phyloP scores from a whole-genome alignment of 2,113 vertebrate genomes.

The Aythya baeri region DNA sequence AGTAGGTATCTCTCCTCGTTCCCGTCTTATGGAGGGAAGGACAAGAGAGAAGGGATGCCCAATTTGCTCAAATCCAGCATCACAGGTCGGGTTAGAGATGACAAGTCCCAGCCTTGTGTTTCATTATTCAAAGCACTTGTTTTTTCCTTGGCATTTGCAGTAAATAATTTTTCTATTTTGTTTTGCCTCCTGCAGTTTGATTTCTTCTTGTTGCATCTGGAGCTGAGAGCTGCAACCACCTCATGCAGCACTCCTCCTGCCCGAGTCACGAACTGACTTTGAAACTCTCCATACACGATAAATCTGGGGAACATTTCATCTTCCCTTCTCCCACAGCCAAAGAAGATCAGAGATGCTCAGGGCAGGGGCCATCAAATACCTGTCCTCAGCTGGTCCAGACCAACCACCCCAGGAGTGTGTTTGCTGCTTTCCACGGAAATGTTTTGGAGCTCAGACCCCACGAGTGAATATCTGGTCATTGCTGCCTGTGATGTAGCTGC shows the following conservation, averaged over 20 bases:
- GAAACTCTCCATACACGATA: not conserved
- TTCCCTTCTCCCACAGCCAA: not conserved
- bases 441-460: not conserved
- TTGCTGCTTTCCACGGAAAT: not conserved
- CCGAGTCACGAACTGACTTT: not conserved
- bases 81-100: not conserved
- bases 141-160: not conserved
- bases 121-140: not conserved
- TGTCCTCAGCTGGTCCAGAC: not conserved
- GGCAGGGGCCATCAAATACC: not conserved
- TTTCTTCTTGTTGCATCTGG: slow-evolving; percentile 1
- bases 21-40: not conserved
- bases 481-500: not conserved
- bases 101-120: not conserved
- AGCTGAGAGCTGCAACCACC: not conserved
- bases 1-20: not conserved
- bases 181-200: not conserved
- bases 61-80: slow-evolving; percentile 11
- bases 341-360: not conserved
- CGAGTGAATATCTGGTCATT: not conserved
- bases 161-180: not conserved
- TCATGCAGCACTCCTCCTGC: too few relatives aligned
- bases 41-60: not conserved
- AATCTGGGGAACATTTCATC: not conserved
- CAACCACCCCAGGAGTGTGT: not conserved